Evolutionary conservation across 2,113 vertebrate species (phyloP).

Genomic region (Acrocephalus arundinaceus): DNA sequence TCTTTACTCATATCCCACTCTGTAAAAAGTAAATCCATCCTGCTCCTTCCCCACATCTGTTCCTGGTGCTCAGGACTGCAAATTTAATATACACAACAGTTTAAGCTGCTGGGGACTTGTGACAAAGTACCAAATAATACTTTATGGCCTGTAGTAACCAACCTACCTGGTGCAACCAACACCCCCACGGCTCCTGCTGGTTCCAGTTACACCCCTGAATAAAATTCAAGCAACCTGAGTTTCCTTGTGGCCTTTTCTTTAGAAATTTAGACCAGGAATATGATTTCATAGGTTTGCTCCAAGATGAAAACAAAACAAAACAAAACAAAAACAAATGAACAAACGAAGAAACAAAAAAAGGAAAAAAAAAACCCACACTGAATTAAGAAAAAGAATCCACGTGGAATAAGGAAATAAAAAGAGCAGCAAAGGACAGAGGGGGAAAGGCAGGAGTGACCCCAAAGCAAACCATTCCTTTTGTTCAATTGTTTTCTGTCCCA

Average conservation of each 20-base stretch:
- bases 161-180: background rate
- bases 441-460: background rate
- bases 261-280: background rate
- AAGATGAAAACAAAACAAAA: too few relatives aligned
- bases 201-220: background rate
- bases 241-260: background rate
- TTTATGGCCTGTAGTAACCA: background rate
- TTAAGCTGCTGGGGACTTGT: background rate
- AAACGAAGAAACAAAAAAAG: too few relatives aligned
- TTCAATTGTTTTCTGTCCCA: background rate
- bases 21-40: background rate
- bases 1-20: background rate
- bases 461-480: conserved; percentile 8
- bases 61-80: background rate
- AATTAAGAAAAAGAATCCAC: background rate
- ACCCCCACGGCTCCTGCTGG: background rate
- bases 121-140: background rate
- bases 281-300: background rate
- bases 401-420: background rate
- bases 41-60: background rate
- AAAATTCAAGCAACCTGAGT: background rate
- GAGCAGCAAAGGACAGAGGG: background rate
- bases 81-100: background rate
- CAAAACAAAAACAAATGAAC: background rate
- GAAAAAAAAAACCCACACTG: background rate